Evolutionary conservation across 2,888 invertebrate genomes (phyloP).

Genomic region (Rugalucina vietnamica): DNA sequence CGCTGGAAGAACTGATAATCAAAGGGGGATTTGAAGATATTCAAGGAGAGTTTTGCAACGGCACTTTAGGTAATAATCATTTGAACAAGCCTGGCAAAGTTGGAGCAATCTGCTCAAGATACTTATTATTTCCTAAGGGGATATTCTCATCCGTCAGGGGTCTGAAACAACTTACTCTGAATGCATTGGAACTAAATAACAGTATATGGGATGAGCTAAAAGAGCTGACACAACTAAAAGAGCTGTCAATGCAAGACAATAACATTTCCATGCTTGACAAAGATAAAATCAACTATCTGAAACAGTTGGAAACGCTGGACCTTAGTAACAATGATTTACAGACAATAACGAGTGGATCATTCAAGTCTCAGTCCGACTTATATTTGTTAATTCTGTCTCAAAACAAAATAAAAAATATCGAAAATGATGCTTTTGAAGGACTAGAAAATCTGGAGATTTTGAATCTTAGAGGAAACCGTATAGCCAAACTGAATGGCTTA

Average conservation of each 20-base stretch:
- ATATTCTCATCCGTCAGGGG: no score
- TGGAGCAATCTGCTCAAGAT: no score
- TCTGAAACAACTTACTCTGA: not conserved
- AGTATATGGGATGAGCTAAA: not conserved
- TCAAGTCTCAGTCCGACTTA: not conserved
- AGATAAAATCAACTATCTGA: not conserved
- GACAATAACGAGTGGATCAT: not conserved
- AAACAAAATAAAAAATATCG: not conserved
- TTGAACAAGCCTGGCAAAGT: no score
- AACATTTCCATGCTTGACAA: not conserved
- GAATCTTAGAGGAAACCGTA: not conserved
- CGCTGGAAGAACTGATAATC: no score
- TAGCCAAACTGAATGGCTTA: not conserved
- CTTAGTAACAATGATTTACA: not conserved
- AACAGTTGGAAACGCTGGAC: not conserved
- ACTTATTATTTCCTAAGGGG: no score
- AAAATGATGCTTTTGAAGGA: not conserved
- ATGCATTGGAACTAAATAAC: not conserved
- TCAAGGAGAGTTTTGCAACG: no score
- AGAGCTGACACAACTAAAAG: not conserved
- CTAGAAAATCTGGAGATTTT: not conserved
- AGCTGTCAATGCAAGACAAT: not conserved
- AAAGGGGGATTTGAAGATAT: no score
- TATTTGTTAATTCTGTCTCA: not conserved
- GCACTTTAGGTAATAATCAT: no score